Conservation (phyloP, 2,797 vertebrate species). For the Coregonus sp. region DNA sequence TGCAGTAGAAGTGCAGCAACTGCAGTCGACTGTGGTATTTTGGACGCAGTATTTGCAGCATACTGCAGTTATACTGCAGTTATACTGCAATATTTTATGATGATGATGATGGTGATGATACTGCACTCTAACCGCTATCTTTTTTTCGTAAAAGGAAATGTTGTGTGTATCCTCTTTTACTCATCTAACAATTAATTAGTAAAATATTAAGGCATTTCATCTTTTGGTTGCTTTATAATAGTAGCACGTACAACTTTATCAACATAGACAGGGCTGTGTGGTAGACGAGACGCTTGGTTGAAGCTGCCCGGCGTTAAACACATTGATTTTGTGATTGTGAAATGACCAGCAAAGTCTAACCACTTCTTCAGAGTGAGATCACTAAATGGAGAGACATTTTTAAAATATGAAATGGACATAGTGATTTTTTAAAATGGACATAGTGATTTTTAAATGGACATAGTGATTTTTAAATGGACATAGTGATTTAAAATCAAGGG, state of each 20-base stretch:
- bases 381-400: background rate
- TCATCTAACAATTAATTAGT: constrained; percentile 18
- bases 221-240: constrained; percentile 63
- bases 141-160: background rate
- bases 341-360: constrained; percentile 39
- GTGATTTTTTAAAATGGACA: no score
- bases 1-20: no score
- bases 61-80: no score
- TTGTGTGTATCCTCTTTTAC: background rate
- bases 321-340: constrained; percentile 43
- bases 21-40: no score
- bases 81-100: no score
- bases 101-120: no score
- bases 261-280: constrained; percentile 30
- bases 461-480: no score
- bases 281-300: constrained; percentile 21
- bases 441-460: no score
- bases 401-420: background rate
- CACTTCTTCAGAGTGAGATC: constrained; percentile 11
- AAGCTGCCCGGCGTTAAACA: constrained; percentile 32
- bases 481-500: no score
- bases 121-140: constrained; percentile 11
- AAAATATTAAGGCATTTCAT: constrained; percentile 62
- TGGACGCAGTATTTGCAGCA: no score
- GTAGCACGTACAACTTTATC: constrained; percentile 49